phyloP scores from a whole-genome alignment of 2,888 invertebrate genomes.

The Diabrotica balteata region DNA sequence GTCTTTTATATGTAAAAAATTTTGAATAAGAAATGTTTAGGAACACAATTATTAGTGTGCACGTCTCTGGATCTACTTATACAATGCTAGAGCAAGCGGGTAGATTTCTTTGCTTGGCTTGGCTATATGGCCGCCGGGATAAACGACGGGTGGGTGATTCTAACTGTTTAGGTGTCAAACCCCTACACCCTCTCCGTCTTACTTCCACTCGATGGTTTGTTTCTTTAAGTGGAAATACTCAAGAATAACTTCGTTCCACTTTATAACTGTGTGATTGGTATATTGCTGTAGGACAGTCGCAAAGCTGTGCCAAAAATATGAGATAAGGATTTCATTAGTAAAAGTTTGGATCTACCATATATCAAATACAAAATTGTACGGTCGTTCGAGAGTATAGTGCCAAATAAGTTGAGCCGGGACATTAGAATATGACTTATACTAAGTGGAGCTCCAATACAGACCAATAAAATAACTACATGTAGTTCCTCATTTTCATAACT shows the following conservation, averaged over 20 bases:
- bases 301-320: background rate
- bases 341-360: background rate
- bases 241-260: constrained; percentile 23
- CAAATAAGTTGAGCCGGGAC: no score
- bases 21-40: no score
- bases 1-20: no score
- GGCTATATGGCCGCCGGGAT: constrained; percentile 14
- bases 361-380: no score
- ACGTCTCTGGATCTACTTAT: constrained; percentile 1
- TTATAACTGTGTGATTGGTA: constrained; percentile 19
- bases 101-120: constrained; percentile 9
- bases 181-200: constrained; percentile 16
- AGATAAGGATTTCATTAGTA: background rate
- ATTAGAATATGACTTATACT: no score
- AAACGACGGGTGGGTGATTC: constrained; percentile 15
- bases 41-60: background rate
- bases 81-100: constrained; percentile 1
- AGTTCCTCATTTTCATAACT: no score
- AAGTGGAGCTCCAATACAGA: no score
- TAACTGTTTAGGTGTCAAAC: constrained; percentile 23
- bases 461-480: no score
- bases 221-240: constrained; percentile 27
- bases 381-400: no score
- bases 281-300: constrained; percentile 4
- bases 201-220: constrained; percentile 25